Evolutionary conservation across 2,113 vertebrate genomes (phyloP).

Genomic region (Eleginops maclovinus): DNA sequence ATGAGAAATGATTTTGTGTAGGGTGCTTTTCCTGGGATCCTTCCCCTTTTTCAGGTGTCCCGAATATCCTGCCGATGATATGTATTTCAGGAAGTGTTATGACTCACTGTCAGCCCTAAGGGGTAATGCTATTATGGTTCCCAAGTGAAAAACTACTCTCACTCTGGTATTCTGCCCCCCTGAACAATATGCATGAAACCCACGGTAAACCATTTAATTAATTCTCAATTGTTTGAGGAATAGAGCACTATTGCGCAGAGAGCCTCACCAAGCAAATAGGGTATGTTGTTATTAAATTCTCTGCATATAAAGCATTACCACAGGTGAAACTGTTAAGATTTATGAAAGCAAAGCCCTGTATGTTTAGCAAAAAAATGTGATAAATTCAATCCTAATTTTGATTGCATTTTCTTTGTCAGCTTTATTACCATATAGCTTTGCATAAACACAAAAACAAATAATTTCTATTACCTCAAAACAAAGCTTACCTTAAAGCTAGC

Average conservation of each 20-base stretch:
- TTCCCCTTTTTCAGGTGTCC: slow-evolving; percentile 63
- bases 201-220: slow-evolving; percentile 72
- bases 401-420: slow-evolving; percentile 19
- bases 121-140: slow-evolving; percentile 63
- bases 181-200: slow-evolving; percentile 69
- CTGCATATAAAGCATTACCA: slow-evolving; percentile 64
- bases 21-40: slow-evolving; percentile 31
- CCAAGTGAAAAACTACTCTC: slow-evolving; percentile 63
- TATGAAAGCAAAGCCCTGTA: slow-evolving; percentile 32
- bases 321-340: slow-evolving; percentile 46
- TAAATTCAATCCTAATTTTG: slow-evolving; percentile 29
- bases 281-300: slow-evolving; percentile 57
- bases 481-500: slow-evolving; percentile 4
- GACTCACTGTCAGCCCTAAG: slow-evolving; percentile 64
- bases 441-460: slow-evolving; percentile 29
- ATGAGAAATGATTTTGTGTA: slow-evolving; percentile 69
- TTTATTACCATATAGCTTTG: slow-evolving; percentile 15
- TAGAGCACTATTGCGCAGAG: slow-evolving; percentile 36
- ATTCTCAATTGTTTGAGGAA: slow-evolving; percentile 69
- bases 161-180: slow-evolving; percentile 62
- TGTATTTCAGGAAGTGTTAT: slow-evolving; percentile 72
- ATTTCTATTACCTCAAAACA: slow-evolving; percentile 23
- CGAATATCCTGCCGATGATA: slow-evolving; percentile 65
- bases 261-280: slow-evolving; percentile 55
- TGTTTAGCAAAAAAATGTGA: slow-evolving; percentile 38